These are phyloP conservation scores for Drosophila grimshawi DNA, from an alignment of 1,140 invertebrate genomes.

Conservation along the genomic window DNA sequence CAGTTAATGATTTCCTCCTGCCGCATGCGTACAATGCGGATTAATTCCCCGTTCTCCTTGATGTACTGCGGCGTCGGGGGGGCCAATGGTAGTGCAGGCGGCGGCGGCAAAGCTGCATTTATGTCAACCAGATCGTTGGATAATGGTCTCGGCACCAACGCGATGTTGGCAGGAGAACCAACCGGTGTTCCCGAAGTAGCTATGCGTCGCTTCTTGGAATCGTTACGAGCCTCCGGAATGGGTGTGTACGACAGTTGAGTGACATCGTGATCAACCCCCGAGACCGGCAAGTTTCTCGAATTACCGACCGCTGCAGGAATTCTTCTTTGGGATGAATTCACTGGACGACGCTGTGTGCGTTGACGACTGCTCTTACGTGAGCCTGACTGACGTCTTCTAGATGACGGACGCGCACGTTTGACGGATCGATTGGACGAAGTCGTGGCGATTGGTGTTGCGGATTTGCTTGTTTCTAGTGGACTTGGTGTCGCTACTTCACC, in stretches of 20 bases:
- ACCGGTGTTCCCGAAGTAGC: conserved; percentile 46
- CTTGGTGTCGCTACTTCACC: background rate
- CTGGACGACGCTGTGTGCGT: conserved; percentile 63
- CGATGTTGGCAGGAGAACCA: conserved; percentile 57
- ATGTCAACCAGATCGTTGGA: conserved; percentile 63
- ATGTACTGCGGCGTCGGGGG: conserved; percentile 79
- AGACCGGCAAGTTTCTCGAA: conserved; percentile 9
- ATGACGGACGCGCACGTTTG: conserved; percentile 64
- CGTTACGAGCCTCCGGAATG: conserved; percentile 41
- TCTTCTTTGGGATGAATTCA: conserved; percentile 12
- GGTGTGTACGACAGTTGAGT: conserved; percentile 57
- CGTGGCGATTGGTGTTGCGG: background rate
- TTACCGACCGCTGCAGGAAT: conserved; percentile 4
- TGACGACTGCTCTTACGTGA: conserved; percentile 77
- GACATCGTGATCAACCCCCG: conserved; percentile 52
- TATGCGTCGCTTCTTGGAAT: conserved; percentile 63
- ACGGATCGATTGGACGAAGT: conserved; percentile 10
- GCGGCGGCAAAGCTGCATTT: conserved; percentile 61
- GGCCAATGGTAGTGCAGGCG: conserved; percentile 15
- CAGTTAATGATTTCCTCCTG: conserved; percentile 95
- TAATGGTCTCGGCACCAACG: conserved; percentile 61
- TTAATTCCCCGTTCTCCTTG: conserved; percentile 87
- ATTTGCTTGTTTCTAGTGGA: background rate
- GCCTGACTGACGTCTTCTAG: conserved; percentile 56
- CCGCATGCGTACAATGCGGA: conserved; percentile 88